A percentile compares a stretch with the other conserved stretches of the same genome.
Conservation (phyloP, 2,888 invertebrate species). For the Elegia similella region DNA sequence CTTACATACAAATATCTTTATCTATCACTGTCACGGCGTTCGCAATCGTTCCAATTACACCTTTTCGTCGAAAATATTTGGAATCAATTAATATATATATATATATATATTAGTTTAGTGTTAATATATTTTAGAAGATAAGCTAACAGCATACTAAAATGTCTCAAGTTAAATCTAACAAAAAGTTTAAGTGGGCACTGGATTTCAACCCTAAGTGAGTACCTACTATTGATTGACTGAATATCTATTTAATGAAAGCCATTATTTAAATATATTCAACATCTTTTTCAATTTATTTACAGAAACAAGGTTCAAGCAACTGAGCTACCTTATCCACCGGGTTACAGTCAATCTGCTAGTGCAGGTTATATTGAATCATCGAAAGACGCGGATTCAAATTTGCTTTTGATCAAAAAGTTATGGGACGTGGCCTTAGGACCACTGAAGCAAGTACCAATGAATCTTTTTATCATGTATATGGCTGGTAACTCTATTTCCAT, state of each 20-base stretch:
- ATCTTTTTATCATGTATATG: constrained; percentile 99
- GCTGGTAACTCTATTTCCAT: constrained; percentile 99
- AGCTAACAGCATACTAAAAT: constrained; percentile 31
- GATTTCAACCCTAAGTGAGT: constrained; percentile 83
- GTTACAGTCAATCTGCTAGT: constrained; percentile 88
- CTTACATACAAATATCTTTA: no score
- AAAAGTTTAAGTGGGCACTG: constrained; percentile 84
- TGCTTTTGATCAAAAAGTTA: constrained; percentile 94
- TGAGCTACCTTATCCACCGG: constrained; percentile 91
- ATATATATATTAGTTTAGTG: no score
- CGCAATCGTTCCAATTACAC: no score
- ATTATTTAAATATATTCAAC: no score
- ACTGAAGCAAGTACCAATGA: constrained; percentile 98
- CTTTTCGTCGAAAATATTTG: no score
- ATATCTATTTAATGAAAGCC: not conserved
- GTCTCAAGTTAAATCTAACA: constrained; percentile 65
- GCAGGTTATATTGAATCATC: constrained; percentile 89
- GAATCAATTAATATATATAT: no score
- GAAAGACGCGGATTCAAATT: constrained; percentile 91
- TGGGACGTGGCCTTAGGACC: constrained; percentile 98
- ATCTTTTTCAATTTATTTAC: constrained; percentile 34
- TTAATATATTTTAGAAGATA: not conserved
- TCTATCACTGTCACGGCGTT: no score
- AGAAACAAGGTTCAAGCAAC: constrained; percentile 52
- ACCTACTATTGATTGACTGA: not conserved